A percentile compares a stretch with the other conserved stretches of the same genome.
Conservation (phyloP, 2,888 invertebrate species). For the Nasonovia ribisnigri region DNA sequence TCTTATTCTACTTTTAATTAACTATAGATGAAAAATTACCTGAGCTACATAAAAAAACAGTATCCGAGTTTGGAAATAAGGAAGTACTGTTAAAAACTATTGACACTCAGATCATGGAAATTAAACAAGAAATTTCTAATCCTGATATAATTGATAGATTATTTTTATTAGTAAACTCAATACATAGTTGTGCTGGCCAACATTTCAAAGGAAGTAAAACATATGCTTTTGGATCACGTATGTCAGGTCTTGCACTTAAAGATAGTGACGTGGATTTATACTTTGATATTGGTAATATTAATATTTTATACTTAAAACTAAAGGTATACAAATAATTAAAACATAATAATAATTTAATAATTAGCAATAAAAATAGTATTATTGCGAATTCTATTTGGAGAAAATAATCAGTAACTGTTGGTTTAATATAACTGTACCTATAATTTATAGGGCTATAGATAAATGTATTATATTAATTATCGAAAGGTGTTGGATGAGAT, state of each 20-base stretch:
- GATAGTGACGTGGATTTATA: conserved; percentile 67
- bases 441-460: no score
- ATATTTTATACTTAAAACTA: not conserved
- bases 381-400: not conserved
- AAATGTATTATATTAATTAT: not conserved
- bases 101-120: not conserved
- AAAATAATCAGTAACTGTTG: no score
- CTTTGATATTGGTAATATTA: conserved; percentile 66
- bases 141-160: conserved; percentile 44
- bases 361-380: not conserved
- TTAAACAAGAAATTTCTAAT: conserved; percentile 52
- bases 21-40: conserved; percentile 42
- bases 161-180: conserved; percentile 18
- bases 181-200: conserved; percentile 35
- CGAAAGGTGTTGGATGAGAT: not conserved
- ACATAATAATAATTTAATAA: conserved; percentile 1
- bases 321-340: not conserved
- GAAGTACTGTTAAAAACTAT: conserved; percentile 10
- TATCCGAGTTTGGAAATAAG: conserved; percentile 51
- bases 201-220: conserved; percentile 58
- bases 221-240: conserved; percentile 67
- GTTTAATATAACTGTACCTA: no score
- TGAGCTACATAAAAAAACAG: conserved; percentile 4
- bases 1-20: not conserved
- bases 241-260: conserved; percentile 66